Percentiles rank a stretch among this genome's conserved stretches.
Evolutionary conservation across 2,888 invertebrate species (phyloP).

Genomic region (Lacanobia oleracea): DNA sequence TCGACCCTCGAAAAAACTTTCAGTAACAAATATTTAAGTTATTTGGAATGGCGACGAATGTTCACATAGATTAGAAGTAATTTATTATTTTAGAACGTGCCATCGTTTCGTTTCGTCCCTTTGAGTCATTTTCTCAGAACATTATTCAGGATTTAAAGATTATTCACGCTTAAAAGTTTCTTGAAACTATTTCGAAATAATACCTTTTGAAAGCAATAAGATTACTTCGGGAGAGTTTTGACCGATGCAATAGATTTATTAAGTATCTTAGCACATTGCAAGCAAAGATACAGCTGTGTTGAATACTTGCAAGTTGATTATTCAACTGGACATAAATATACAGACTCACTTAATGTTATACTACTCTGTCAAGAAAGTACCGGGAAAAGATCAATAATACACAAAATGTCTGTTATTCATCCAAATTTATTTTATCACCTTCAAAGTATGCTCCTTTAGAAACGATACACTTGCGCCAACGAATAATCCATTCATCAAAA

Average conservation of each 20-base stretch:
- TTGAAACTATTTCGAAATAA: constrained; percentile 40
- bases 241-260: constrained; percentile 11
- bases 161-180: constrained; percentile 41
- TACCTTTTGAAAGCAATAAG: constrained; percentile 17
- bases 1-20: constrained; percentile 2
- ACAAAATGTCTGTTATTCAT: no score
- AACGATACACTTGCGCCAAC: no score
- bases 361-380: no score
- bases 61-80: constrained; percentile 42
- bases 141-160: constrained; percentile 54
- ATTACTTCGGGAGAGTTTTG: constrained; percentile 5
- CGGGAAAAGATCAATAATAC: no score
- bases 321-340: not conserved
- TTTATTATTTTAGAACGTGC: constrained; percentile 48
- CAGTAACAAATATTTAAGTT: constrained; percentile 20
- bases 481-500: no score
- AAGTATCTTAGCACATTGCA: constrained; percentile 11
- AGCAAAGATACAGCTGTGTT: not conserved
- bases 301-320: not conserved
- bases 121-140: constrained; percentile 35
- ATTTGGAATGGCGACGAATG: constrained; percentile 21
- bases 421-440: no score
- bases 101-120: constrained; percentile 20
- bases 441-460: no score
- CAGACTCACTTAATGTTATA: no score